A percentile compares a stretch with the other conserved stretches of the same genome.
phyloP scores from a whole-genome alignment of 2,113 vertebrate species.

The Poeciliopsis occidentalis region DNA sequence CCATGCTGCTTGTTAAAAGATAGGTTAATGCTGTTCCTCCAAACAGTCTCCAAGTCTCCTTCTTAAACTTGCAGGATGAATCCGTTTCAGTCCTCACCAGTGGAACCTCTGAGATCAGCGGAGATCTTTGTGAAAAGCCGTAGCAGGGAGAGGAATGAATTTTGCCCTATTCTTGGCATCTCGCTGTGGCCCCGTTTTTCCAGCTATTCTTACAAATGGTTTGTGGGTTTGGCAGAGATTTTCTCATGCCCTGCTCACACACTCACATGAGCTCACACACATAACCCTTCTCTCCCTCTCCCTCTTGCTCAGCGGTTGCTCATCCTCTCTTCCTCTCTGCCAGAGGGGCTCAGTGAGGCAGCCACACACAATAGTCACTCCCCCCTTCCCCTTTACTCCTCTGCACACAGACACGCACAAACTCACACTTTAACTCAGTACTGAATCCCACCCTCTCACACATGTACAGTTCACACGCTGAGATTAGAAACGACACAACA shows the following conservation, averaged over 20 bases:
- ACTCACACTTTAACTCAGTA: constrained; percentile 50
- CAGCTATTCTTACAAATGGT: constrained; percentile 52
- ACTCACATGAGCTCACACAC: constrained; percentile 70
- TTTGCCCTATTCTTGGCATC: constrained; percentile 47
- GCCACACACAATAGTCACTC: constrained; percentile 66
- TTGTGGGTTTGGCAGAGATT: constrained; percentile 60
- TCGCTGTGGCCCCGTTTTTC: constrained; percentile 39
- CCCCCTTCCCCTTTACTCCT: constrained; percentile 34
- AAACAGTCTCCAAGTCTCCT: neutral
- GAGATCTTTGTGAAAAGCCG: constrained; percentile 46
- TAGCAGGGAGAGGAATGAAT: constrained; percentile 27
- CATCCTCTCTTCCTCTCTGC: constrained; percentile 49
- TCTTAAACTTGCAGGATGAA: constrained; percentile 26
- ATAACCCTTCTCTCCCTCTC: constrained; percentile 47
- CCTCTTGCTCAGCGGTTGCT: constrained; percentile 43
- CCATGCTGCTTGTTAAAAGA: constrained; percentile 7
- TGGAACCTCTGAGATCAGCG: neutral
- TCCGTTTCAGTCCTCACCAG: constrained; percentile 25
- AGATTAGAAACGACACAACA: constrained; percentile 52
- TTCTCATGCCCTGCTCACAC: constrained; percentile 61
- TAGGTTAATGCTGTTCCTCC: neutral
- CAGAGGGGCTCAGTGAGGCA: constrained; percentile 72
- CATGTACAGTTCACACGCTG: constrained; percentile 26
- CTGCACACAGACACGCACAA: constrained; percentile 10
- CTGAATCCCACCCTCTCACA: constrained; percentile 43